phyloP scores from a whole-genome alignment of 2,113 vertebrate genomes.

The Hippocampus abdominalis region DNA sequence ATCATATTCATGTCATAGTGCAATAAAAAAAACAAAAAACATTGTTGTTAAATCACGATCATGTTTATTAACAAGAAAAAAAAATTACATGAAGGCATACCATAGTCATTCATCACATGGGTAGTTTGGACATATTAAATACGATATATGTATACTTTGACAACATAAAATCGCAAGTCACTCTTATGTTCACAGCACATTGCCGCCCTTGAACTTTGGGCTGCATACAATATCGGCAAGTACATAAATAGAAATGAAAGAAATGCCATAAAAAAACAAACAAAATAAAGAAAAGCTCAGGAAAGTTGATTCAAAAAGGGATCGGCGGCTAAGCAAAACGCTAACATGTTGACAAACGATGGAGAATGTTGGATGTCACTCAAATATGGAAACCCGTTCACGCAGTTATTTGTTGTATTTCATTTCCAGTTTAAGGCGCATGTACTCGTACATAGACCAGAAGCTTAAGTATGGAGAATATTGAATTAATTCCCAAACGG shows the following conservation, averaged over 20 bases:
- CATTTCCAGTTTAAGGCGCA: no score
- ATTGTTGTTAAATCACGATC: conserved; percentile 61
- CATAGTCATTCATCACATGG: conserved; percentile 53
- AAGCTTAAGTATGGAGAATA: neutral
- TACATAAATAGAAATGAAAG: conserved; percentile 74
- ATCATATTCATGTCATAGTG: neutral
- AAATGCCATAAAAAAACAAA: conserved; percentile 27
- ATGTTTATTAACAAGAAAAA: conserved; percentile 70
- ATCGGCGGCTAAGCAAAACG: conserved; percentile 22
- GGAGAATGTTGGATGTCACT: conserved; percentile 72
- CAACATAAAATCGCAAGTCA: conserved; percentile 57
- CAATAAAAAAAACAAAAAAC: neutral
- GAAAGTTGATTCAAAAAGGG: conserved; percentile 1
- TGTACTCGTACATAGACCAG: conserved; percentile 17
- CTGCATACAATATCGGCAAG: conserved; percentile 78
- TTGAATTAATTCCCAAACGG: neutral
- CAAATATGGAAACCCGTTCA: conserved; percentile 4
- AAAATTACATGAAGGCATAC: conserved; percentile 65
- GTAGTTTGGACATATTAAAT: conserved; percentile 55
- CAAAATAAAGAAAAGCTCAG: neutral
- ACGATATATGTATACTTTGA: conserved; percentile 39
- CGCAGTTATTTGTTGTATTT: neutral
- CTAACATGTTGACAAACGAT: conserved; percentile 67
- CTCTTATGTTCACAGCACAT: conserved; percentile 36
- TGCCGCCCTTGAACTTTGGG: conserved; percentile 75